A percentile compares a stretch with the other conserved stretches of the same genome.
phyloP scores from a whole-genome alignment of 2,113 vertebrate genomes.

The Stercorarius parasiticus region DNA sequence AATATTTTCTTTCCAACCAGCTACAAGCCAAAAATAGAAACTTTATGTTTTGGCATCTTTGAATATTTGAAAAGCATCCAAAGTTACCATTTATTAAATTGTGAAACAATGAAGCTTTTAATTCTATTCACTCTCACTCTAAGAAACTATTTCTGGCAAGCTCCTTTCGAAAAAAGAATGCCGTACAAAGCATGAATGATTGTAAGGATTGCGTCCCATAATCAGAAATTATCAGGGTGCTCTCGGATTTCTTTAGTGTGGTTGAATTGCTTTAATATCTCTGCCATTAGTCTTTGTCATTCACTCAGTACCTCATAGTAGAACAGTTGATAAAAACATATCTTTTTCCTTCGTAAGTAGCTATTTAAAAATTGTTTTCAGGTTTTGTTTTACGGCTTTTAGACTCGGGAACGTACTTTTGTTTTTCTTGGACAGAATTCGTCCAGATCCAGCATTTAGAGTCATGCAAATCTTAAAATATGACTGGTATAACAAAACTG shows the following conservation, averaged over 20 bases:
- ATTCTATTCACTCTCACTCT: neutral
- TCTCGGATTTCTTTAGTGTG: neutral
- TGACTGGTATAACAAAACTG: neutral
- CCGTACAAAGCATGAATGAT: neutral
- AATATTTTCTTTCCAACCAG: neutral
- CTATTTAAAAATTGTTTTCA: neutral
- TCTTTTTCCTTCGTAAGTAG: neutral
- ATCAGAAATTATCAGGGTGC: neutral
- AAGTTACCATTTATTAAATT: constrained; percentile 6
- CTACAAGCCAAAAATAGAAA: neutral
- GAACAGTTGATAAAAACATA: neutral
- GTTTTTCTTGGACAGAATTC: constrained; percentile 38
- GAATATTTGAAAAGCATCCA: constrained; percentile 29
- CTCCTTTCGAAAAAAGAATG: neutral
- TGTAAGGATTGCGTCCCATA: neutral
- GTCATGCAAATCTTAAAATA: neutral
- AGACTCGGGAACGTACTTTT: neutral
- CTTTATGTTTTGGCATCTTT: neutral
- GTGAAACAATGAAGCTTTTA: constrained; percentile 22
- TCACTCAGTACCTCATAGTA: neutral
- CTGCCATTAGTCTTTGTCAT: constrained; percentile 27
- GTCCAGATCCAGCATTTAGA: neutral
- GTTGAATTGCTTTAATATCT: constrained; percentile 26
- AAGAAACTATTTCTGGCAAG: constrained; percentile 27
- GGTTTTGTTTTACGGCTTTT: constrained; percentile 7